Base-by-base conservation (phyloP, 2,113 vertebrate species). In the Phylloscopus whistleri region DNA sequence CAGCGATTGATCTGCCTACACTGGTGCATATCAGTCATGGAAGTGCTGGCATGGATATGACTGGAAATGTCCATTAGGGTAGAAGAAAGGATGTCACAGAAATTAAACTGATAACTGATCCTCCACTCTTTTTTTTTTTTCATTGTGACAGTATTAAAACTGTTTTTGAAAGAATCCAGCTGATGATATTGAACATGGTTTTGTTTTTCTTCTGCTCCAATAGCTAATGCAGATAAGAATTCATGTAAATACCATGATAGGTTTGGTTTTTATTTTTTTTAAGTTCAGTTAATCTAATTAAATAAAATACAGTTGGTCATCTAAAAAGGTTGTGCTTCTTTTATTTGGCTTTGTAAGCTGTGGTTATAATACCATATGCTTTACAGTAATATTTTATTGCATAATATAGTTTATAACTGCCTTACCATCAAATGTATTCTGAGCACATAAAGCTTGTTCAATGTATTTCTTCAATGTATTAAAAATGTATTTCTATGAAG, bases 51-150 rank as follows among this genome's bases (percentile, higher is more conserved):
- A 30, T 66, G 3, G 35, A 4, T 62, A 24, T 58, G 67, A n/a
- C 51, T 88, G 58, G 52, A 94, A 26, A 16, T 84, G 37, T 16
- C 60, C 24, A 16, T 51, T 77, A 70, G n/a, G 15, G 41, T 55
- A 66, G 53, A 14, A 83, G 70, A 87, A 63, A 51, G 35, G 3
- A 67, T 84, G 30, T 74, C 78, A 53, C 0, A 74, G 48, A 72
- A 51, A 56, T 87, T 41, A 67, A 84, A 84, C 6, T 35, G 9
- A 62, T 80, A 55, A 55, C 28, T 37, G 16, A 31, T 58, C 4
- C 4, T 0, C 3, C 6, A 1, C 7, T 8, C 18, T 7, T 2
- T 4, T 13, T 30, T 49, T 23, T 35, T 27, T 35, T 58, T 10
- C 2, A 30, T 62, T 31, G 11, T 43, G 43, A 26, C 16, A 21